phyloP scores from a whole-genome alignment of 2,888 invertebrate species.

The Allolobophora icterica region DNA sequence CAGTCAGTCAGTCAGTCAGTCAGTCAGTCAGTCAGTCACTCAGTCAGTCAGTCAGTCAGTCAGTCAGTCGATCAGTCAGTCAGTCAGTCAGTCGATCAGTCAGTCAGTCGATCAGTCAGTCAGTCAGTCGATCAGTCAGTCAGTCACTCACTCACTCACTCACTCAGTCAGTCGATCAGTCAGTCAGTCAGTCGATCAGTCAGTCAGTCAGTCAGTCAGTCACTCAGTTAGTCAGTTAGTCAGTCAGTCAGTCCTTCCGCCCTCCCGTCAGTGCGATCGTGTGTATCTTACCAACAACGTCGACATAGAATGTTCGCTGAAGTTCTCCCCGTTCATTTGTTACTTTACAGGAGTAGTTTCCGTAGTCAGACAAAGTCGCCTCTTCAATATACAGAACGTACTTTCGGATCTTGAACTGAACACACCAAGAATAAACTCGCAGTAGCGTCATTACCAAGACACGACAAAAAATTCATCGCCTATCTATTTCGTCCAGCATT shows the following conservation, averaged over 20 bases:
- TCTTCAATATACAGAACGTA: conserved; percentile 19
- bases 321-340: neutral
- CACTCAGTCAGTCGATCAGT: conserved; percentile 42
- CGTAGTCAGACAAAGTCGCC: neutral
- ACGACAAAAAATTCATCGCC: neutral
- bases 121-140: conserved; percentile 40
- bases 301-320: conserved; percentile 7
- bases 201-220: conserved; percentile 41
- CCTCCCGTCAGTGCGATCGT: neutral
- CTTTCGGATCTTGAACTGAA: conserved; percentile 27
- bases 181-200: conserved; percentile 42
- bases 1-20: conserved; percentile 38
- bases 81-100: neutral
- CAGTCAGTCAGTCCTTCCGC: neutral
- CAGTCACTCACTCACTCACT: conserved; percentile 41
- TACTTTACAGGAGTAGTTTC: conserved; percentile 20
- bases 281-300: neutral
- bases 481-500: neutral
- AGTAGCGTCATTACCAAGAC: neutral
- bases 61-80: neutral
- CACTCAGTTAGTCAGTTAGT: conserved; percentile 34
- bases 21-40: neutral
- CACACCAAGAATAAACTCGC: neutral
- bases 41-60: neutral
- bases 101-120: conserved; percentile 31